Percentiles rank a stretch among this genome's conserved stretches.
These are phyloP conservation scores for Scomberomorus guttatus DNA, from an alignment of 2,797 vertebrate species.

Conservation along the genomic window DNA sequence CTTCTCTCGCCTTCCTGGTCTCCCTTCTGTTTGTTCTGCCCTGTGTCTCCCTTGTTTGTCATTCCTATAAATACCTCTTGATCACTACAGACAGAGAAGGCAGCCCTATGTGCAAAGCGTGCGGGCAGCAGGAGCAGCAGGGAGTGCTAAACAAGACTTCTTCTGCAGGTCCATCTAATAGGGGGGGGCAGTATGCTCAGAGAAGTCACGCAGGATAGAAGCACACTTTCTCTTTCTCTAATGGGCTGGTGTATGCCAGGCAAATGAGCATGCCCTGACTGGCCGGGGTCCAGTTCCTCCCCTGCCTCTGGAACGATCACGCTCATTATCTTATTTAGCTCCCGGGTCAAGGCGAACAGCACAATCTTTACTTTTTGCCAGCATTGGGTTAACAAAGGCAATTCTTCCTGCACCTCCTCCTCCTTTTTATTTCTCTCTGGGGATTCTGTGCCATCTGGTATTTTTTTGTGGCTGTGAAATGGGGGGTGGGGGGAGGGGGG, in stretches of 20 bases:
- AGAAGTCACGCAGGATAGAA: slow-evolving; percentile 5
- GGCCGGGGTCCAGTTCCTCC: slow-evolving; percentile 61
- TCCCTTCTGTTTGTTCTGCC: slow-evolving; percentile 13
- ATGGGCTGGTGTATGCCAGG: slow-evolving; percentile 63
- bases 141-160: slow-evolving; percentile 42
- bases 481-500: neutral
- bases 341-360: slow-evolving; percentile 65
- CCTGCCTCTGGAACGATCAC: slow-evolving; percentile 60
- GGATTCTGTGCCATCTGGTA: slow-evolving; percentile 69
- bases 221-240: slow-evolving; percentile 52
- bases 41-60: slow-evolving; percentile 41
- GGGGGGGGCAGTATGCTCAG: slow-evolving; percentile 10
- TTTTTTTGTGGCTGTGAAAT: slow-evolving; percentile 44
- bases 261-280: slow-evolving; percentile 56
- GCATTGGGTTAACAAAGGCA: slow-evolving; percentile 41
- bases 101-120: slow-evolving; percentile 3
- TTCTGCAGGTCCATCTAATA: slow-evolving; percentile 49
- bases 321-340: slow-evolving; percentile 79
- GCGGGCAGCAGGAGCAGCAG: slow-evolving; percentile 19
- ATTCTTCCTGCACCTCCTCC: slow-evolving; percentile 30
- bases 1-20: slow-evolving; percentile 29
- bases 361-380: slow-evolving; percentile 43
- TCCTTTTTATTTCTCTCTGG: slow-evolving; percentile 42
- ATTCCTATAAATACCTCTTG: slow-evolving; percentile 52
- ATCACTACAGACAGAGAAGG: slow-evolving; percentile 32